phyloP scores from a whole-genome alignment of 2,797 vertebrate species.

The Pangasius krempfi region DNA sequence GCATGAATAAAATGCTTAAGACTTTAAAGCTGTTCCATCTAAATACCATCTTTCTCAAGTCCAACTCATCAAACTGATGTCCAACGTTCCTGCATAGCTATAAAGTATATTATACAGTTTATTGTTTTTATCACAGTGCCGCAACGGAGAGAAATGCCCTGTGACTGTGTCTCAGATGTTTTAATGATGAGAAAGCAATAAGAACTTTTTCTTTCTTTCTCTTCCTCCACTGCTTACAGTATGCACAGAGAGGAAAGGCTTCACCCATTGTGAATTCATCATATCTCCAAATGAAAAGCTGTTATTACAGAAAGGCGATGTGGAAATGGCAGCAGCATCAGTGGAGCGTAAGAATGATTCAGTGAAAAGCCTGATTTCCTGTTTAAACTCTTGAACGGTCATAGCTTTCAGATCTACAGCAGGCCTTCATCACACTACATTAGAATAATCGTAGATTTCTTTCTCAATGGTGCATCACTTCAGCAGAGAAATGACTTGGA shows the following conservation, averaged over 20 bases:
- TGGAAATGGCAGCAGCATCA: not conserved
- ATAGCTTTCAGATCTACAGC: not conserved
- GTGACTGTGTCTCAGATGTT: not conserved
- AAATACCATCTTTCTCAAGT: not conserved
- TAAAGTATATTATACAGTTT: not conserved
- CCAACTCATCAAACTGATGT: not conserved
- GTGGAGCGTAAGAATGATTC: not conserved
- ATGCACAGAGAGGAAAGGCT: not conserved
- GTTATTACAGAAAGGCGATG: not conserved
- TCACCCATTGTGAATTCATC: not conserved
- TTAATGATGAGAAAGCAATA: not conserved
- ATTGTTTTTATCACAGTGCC: not conserved
- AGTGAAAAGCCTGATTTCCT: not conserved
- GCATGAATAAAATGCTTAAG: not conserved
- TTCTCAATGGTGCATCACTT: not conserved
- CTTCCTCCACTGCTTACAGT: not conserved
- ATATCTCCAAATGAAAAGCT: not conserved
- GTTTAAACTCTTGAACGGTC: not conserved
- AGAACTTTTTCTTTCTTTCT: not conserved
- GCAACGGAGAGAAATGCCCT: not conserved
- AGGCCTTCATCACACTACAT: not conserved
- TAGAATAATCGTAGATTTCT: not conserved
- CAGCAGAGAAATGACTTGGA: not conserved
- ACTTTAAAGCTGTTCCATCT: not conserved
- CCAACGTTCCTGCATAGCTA: not conserved